These are phyloP conservation scores for Hartigia nigra DNA, from an alignment of 2,888 invertebrate species.

Conservation along the genomic window DNA sequence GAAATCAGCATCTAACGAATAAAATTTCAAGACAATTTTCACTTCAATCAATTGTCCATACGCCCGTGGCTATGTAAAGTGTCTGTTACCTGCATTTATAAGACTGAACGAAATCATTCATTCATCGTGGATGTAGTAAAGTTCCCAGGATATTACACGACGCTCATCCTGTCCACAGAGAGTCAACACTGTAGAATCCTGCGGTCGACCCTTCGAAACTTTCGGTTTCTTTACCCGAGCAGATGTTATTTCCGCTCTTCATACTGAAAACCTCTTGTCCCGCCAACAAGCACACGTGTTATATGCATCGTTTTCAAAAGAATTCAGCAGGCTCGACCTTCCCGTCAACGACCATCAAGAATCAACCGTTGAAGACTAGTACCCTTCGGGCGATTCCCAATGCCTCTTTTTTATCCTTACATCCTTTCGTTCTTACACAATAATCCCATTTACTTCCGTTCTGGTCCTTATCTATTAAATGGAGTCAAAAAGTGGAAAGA, in stretches of 20 bases:
- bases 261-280: neutral
- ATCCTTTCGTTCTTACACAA: neutral
- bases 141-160: neutral
- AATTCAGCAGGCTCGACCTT: neutral
- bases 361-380: neutral
- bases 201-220: conserved; percentile 14
- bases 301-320: conserved; percentile 27
- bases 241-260: conserved; percentile 55
- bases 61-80: neutral
- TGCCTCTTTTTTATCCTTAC: neutral
- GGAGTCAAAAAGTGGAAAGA: neutral
- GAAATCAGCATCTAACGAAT: neutral
- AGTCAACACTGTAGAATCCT: neutral
- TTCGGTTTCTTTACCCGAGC: conserved; percentile 30
- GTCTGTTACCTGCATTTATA: neutral
- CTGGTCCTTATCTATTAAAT: neutral
- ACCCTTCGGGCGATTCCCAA: neutral
- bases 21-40: neutral
- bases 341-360: neutral
- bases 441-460: neutral
- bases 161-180: neutral
- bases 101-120: neutral
- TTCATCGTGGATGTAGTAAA: neutral
- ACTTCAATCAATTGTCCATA: neutral
- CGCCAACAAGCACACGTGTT: conserved; percentile 32